Evolutionary conservation across 2,888 invertebrate genomes (phyloP).

Genomic region (Andrena flavipes): DNA sequence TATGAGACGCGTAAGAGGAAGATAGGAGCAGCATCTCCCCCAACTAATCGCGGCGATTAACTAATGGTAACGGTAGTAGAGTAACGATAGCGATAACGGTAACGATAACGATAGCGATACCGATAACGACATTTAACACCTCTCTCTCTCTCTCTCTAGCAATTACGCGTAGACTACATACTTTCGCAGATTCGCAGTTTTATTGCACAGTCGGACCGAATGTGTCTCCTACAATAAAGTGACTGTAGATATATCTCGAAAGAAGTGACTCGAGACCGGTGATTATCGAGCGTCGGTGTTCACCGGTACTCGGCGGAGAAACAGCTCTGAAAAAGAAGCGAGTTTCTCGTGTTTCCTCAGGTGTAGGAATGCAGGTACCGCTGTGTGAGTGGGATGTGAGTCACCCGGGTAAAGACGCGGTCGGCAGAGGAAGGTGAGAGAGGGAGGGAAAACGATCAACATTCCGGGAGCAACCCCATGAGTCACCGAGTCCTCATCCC

Average conservation of each 20-base stretch:
- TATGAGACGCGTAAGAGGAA: background rate
- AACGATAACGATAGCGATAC: constrained; percentile 23
- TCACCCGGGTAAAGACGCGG: constrained; percentile 69
- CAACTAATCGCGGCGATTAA: constrained; percentile 24
- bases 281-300: background rate
- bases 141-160: too few species aligned
- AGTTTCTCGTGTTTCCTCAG: constrained; percentile 60
- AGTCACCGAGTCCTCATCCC: constrained; percentile 78
- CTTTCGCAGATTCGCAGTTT: background rate
- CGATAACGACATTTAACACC: background rate
- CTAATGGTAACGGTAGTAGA: constrained; percentile 9
- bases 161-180: background rate
- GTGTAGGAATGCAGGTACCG: constrained; percentile 50
- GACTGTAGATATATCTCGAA: background rate
- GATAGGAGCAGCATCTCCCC: constrained; percentile 36
- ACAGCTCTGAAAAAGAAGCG: constrained; percentile 29
- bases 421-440: constrained; percentile 1
- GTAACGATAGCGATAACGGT: background rate
- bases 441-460: constrained; percentile 72
- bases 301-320: constrained; percentile 13
- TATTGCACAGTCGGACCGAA: background rate
- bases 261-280: background rate
- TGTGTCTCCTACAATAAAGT: background rate
- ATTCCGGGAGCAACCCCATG: constrained; percentile 81
- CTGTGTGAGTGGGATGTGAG: constrained; percentile 67